Percentiles rank a stretch among this genome's conserved stretches.
Conservation (phyloP, 1,140 invertebrate species). For the Saccostrea glomerata region DNA sequence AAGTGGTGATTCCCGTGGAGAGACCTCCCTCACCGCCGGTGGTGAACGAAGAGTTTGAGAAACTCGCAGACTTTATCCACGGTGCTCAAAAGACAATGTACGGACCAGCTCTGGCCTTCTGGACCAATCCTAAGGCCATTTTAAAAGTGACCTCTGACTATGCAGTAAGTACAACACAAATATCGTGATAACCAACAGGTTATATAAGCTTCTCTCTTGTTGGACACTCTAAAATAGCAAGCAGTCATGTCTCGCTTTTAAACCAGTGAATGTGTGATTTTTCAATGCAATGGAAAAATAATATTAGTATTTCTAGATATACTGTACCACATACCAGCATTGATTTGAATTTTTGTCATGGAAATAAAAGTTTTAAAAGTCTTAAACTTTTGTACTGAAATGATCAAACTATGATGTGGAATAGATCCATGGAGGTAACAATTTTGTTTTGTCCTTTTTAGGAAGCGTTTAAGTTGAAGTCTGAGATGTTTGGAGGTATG, state of each 20-base stretch:
- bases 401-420: not conserved
- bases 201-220: not conserved
- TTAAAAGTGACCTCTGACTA: slow-evolving; percentile 41
- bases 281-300: too few relatives aligned
- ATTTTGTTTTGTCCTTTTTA: slow-evolving; percentile 28
- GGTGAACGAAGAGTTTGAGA: slow-evolving; percentile 47
- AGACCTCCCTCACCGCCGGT: not conserved
- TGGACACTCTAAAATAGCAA: not conserved
- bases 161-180: slow-evolving; percentile 38
- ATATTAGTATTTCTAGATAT: too few relatives aligned
- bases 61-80: slow-evolving; percentile 30
- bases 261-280: too few relatives aligned
- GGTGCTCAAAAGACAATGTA: slow-evolving; percentile 54
- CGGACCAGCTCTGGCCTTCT: slow-evolving; percentile 41
- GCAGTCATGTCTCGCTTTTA: not conserved
- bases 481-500: slow-evolving; percentile 67
- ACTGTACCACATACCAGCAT: too few relatives aligned
- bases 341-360: too few relatives aligned
- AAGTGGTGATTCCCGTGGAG: not conserved
- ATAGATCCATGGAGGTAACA: not conserved
- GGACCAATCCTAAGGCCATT: slow-evolving; percentile 51
- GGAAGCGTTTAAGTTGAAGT: slow-evolving; percentile 62
- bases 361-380: too few relatives aligned
- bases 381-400: too few relatives aligned
- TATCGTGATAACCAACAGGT: not conserved